Conservation (phyloP, 2,113 vertebrate genomes). For the Sander vitreus region DNA sequence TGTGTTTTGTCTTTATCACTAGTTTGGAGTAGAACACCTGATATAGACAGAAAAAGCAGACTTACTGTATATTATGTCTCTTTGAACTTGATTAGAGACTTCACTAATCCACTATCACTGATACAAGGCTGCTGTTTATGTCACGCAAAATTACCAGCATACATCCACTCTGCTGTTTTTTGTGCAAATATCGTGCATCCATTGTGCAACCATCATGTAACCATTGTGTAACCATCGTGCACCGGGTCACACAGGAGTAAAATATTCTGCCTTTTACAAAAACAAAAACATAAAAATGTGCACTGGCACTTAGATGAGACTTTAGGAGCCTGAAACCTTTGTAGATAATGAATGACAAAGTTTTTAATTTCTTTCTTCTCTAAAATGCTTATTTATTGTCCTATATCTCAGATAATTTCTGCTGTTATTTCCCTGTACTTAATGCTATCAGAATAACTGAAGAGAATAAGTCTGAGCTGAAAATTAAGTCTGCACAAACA, state of each 20-base stretch:
- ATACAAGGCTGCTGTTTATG: not conserved
- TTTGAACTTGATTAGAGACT: not conserved
- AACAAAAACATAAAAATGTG: not conserved
- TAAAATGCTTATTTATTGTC: not conserved
- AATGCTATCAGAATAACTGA: not conserved
- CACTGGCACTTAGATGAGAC: not conserved
- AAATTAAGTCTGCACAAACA: not conserved
- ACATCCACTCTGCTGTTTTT: not conserved
- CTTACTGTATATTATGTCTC: not conserved
- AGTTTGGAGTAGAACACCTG: constrained; percentile 13
- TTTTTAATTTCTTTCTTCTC: not conserved
- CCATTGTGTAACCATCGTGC: not conserved
- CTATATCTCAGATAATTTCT: not conserved
- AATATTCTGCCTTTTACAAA: not conserved
- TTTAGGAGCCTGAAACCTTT: constrained; percentile 1
- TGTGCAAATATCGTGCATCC: not conserved
- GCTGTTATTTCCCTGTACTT: constrained; percentile 8
- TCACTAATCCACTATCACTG: not conserved
- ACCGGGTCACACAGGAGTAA: not conserved
- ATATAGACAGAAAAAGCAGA: not conserved
- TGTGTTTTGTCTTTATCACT: constrained; percentile 19
- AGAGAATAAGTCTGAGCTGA: not conserved
- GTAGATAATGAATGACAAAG: not conserved
- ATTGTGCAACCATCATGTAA: not conserved
- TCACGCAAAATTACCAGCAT: not conserved